These are phyloP conservation scores for Colaptes auratus DNA, from an alignment of 2,113 vertebrate species.

Conservation along the genomic window DNA sequence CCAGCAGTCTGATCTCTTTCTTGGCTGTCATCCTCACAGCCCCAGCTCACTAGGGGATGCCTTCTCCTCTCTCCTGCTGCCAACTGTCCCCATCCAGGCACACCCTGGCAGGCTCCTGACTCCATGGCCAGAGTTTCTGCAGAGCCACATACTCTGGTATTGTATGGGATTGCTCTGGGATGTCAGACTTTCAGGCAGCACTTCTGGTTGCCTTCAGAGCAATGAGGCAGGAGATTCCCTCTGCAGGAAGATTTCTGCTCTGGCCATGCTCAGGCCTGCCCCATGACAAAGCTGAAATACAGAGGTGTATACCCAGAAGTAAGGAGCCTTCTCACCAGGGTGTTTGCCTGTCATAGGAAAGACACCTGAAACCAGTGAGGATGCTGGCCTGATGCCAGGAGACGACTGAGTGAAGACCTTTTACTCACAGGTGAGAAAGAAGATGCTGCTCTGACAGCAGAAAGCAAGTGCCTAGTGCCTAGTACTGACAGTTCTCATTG, in stretches of 20 bases:
- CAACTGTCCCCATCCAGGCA: background rate
- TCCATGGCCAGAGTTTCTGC: background rate
- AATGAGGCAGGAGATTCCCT: background rate
- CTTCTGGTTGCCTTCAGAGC: background rate
- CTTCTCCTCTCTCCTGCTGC: background rate
- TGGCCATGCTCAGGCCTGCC: rapidly evolving
- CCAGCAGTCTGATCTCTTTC: background rate
- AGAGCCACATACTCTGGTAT: background rate
- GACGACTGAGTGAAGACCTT: background rate
- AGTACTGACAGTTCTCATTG: background rate
- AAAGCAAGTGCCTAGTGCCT: background rate
- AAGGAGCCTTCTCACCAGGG: background rate
- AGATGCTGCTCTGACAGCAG: background rate
- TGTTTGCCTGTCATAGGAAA: background rate
- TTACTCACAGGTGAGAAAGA: background rate
- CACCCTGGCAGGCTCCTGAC: background rate
- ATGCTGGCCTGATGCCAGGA: background rate
- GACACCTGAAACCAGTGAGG: background rate
- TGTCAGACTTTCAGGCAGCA: background rate
- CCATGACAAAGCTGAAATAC: background rate
- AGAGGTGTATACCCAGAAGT: background rate
- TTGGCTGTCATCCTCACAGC: background rate
- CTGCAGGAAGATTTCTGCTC: background rate
- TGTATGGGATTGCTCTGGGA: background rate
- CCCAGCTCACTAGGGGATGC: background rate